These are phyloP conservation scores for Trachelus troglodyta DNA, from an alignment of 2,888 invertebrate species.

Conservation along the genomic window DNA sequence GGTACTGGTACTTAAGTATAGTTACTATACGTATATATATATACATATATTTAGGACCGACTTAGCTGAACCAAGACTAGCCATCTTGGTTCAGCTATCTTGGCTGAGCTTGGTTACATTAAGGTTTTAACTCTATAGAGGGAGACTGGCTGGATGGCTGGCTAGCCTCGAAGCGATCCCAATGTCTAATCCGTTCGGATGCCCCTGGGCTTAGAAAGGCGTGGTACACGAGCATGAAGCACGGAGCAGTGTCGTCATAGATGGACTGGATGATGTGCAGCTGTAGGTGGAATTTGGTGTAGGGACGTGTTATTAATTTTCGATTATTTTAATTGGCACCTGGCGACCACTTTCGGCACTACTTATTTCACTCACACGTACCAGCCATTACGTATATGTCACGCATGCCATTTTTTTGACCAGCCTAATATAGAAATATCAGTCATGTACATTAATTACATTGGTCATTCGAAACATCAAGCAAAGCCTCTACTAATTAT, in stretches of 20 bases:
- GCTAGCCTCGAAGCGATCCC: constrained; percentile 17
- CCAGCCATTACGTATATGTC: neutral
- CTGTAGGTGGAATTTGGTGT: constrained; percentile 28
- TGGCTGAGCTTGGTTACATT: neutral
- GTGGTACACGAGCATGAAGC: constrained; percentile 39
- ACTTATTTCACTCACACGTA: neutral
- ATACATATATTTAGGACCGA: neutral
- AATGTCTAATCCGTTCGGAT: constrained; percentile 44
- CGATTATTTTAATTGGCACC: constrained; percentile 20
- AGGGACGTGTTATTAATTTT: constrained; percentile 18
- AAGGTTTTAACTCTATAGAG: neutral
- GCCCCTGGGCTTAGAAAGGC: constrained; percentile 64
- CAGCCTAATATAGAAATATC: neutral
- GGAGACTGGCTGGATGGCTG: neutral
- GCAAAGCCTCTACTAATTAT: neutral
- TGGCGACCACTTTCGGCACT: neutral
- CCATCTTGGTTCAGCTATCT: neutral
- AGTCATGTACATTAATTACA: neutral
- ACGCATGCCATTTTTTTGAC: neutral
- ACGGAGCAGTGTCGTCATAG: constrained; percentile 33
- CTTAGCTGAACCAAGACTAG: neutral
- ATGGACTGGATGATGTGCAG: constrained; percentile 31
- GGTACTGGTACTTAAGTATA: neutral
- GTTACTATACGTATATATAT: neutral
- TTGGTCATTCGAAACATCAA: neutral